phyloP scores from a whole-genome alignment of 2,113 vertebrate species.

The Brachypteracias leptosomus region DNA sequence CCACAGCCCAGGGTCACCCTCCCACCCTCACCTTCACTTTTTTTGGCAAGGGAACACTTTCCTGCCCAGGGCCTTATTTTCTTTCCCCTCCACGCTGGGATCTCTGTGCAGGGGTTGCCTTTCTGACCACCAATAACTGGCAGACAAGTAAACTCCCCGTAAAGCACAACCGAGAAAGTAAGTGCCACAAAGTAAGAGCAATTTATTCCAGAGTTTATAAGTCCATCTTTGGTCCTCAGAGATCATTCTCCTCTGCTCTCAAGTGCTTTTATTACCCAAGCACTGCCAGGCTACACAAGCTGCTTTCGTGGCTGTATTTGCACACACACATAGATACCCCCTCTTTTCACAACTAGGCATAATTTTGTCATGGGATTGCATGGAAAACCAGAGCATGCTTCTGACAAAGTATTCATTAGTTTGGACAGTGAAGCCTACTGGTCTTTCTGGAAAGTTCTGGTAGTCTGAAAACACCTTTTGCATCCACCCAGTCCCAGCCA shows the following conservation, averaged over 20 bases:
- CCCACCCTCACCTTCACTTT: accelerated
- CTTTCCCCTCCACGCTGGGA: background rate
- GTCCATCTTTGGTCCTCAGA: background rate
- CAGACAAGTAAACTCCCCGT: background rate
- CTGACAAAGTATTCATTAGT: background rate
- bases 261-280: background rate
- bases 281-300: background rate
- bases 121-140: background rate
- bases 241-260: background rate
- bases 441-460: background rate
- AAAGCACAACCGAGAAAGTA: background rate
- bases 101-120: background rate
- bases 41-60: background rate
- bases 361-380: background rate
- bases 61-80: background rate
- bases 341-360: accelerated
- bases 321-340: background rate
- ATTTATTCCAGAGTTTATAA: background rate
- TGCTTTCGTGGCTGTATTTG: background rate
- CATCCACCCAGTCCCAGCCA: background rate
- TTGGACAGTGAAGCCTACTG: background rate
- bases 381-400: background rate
- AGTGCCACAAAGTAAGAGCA: background rate
- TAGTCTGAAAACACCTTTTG: background rate
- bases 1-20: background rate